Conservation (phyloP, 1,140 invertebrate genomes). For the Hyphantria cunea region DNA sequence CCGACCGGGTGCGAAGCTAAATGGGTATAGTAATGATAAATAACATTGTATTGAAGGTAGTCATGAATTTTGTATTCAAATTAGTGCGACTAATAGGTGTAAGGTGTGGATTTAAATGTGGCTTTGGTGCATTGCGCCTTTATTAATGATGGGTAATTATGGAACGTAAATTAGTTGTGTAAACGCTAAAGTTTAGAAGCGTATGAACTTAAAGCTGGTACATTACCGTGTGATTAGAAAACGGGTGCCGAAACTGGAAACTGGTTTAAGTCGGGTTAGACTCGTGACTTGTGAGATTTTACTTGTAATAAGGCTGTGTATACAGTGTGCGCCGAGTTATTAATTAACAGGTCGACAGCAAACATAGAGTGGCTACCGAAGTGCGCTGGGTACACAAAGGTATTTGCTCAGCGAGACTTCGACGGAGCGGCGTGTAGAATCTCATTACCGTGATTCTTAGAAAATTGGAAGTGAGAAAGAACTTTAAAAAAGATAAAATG, state of each 20-base stretch:
- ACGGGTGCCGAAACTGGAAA: constrained; percentile 60
- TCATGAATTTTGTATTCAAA: constrained; percentile 76
- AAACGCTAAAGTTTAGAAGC: constrained; percentile 12
- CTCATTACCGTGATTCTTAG: constrained; percentile 75
- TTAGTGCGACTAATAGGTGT: constrained; percentile 68
- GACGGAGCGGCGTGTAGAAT: constrained; percentile 64
- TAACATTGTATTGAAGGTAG: constrained; percentile 71
- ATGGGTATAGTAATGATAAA: constrained; percentile 77
- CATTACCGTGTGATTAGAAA: constrained; percentile 74
- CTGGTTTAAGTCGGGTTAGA: constrained; percentile 67
- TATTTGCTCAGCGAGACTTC: constrained; percentile 68
- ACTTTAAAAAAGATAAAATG: constrained; percentile 70
- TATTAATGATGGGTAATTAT: constrained; percentile 50
- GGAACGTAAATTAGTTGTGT: constrained; percentile 27
- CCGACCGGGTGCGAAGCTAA: constrained; percentile 67
- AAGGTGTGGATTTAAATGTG: constrained; percentile 65
- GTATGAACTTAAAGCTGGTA: not conserved
- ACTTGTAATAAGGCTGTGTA: constrained; percentile 80
- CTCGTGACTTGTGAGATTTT: constrained; percentile 80
- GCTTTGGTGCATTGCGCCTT: constrained; percentile 55
- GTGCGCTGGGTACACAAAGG: constrained; percentile 73
- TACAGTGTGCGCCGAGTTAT: constrained; percentile 75
- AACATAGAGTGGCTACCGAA: constrained; percentile 75
- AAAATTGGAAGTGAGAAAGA: constrained; percentile 78
- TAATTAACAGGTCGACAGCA: constrained; percentile 81